Base-by-base conservation (phyloP, 1,140 invertebrate genomes). In the Drosophila fuyamai region DNA sequence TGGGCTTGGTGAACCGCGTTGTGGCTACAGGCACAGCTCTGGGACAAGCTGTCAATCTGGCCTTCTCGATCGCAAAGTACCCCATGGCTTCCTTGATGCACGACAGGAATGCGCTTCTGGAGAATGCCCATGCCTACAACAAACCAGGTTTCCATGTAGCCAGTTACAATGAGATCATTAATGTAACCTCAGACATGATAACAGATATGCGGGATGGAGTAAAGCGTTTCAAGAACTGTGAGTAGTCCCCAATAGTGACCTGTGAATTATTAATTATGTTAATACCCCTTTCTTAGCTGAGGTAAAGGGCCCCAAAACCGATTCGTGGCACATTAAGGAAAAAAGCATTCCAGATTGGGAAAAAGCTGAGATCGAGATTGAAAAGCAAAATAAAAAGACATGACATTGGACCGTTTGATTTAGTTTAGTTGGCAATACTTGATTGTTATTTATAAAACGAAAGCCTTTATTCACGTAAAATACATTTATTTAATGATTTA, bases 21-120 rank as follows among this genome's bases (percentile, higher is more conserved):
- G 96, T 97, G 36, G 93, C 95, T 12, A 96, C 95, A 77, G 98
- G 98, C 43, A 95, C 96, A 95, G 96, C 94, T 29, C 80, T 98
- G n/a, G 97, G 97, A 0, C 95, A 96, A 93, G 95, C 97, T 0
- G 92, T 97, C 0, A 95, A 95, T 84, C 90, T 98, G 32, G 97
- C 97, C 0, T 94, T 94, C 59, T 95, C 94, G 0, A 91, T 98
- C 5, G 92, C 93, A 0, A 97, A 97, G 90, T 98, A 97, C 92
- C 97, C 97, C 0, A 96, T 97, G 92, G 94, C 94, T 48, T 95
- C 96, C 48, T 63, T 98, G 48, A 93, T 94, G 43, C 95, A 95
- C 73, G 98, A 98, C 93, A 94, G 95, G 50, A 90, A 85, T 72
- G 97, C 95, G 56, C 93, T 93, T 46, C 27, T 90, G 10, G 85